phyloP scores from a whole-genome alignment of 1,140 invertebrate genomes.

The Papilio polytes region DNA sequence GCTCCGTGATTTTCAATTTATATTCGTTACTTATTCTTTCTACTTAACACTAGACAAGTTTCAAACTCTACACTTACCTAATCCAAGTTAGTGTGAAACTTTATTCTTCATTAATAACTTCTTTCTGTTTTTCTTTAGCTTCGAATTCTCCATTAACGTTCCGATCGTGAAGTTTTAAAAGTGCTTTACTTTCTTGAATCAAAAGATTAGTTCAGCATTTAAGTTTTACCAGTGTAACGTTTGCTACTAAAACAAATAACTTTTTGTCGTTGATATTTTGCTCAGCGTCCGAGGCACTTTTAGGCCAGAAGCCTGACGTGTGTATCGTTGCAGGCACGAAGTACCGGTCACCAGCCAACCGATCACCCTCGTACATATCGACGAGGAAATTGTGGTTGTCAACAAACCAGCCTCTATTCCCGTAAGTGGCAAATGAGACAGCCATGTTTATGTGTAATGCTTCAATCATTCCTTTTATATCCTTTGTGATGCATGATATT shows the following conservation, averaged over 20 bases:
- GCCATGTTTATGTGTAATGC: slow-evolving; percentile 84
- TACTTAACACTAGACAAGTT: slow-evolving; percentile 36
- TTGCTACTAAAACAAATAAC: slow-evolving; percentile 17
- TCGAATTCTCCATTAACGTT: slow-evolving; percentile 30
- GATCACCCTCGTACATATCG: slow-evolving; percentile 98
- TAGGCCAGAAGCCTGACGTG: slow-evolving; percentile 67
- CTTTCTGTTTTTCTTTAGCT: slow-evolving; percentile 19
- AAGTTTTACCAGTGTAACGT: background rate
- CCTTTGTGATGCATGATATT: slow-evolving; percentile 47
- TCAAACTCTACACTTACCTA: slow-evolving; percentile 34
- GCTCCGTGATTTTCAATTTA: slow-evolving; percentile 3
- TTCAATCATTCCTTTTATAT: slow-evolving; percentile 54
- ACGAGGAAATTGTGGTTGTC: slow-evolving; percentile 99
- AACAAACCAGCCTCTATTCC: slow-evolving; percentile 99
- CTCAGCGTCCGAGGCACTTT: slow-evolving; percentile 52
- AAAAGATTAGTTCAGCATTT: slow-evolving; percentile 3
- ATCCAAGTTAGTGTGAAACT: slow-evolving; percentile 32
- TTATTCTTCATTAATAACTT: slow-evolving; percentile 37
- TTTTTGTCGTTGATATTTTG: slow-evolving; percentile 44
- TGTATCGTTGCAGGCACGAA: slow-evolving; percentile 95
- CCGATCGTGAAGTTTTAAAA: slow-evolving; percentile 12
- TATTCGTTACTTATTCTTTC: slow-evolving; percentile 14
- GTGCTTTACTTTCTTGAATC: slow-evolving; percentile 31
- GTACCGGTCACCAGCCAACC: slow-evolving; percentile 97
- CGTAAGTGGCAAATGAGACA: slow-evolving; percentile 93